These are phyloP conservation scores for Sebastes hopkinsi DNA, from an alignment of 2,797 vertebrate genomes.

Conservation along the genomic window DNA sequence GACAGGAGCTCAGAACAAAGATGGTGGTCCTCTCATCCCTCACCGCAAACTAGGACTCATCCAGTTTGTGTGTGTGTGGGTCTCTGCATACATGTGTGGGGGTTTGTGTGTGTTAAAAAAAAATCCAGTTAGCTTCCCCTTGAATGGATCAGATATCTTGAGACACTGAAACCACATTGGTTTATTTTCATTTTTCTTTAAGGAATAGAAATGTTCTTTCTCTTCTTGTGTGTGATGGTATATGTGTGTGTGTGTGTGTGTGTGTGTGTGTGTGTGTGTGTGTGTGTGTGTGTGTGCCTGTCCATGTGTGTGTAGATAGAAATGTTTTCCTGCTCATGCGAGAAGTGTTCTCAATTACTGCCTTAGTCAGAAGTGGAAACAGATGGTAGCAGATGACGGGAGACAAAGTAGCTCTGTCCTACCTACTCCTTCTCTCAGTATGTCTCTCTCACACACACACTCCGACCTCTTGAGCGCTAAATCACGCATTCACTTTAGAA, in stretches of 20 bases:
- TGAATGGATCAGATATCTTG: constrained; percentile 70
- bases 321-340: constrained; percentile 83
- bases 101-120: constrained; percentile 3
- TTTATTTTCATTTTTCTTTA: constrained; percentile 79
- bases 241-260: constrained; percentile 1
- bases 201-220: constrained; percentile 74
- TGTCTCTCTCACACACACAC: constrained; percentile 15
- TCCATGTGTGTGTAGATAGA: constrained; percentile 56
- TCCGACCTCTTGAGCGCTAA: constrained; percentile 43
- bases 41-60: constrained; percentile 58
- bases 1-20: constrained; percentile 73
- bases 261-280: not conserved
- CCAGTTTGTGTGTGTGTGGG: constrained; percentile 36
- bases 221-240: not conserved
- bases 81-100: not conserved
- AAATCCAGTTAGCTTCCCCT: constrained; percentile 62
- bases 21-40: constrained; percentile 70
- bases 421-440: constrained; percentile 49
- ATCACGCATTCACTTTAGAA: constrained; percentile 48
- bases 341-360: constrained; percentile 85
- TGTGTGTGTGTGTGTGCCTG: constrained; percentile 5
- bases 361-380: constrained; percentile 84
- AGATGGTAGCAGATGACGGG: constrained; percentile 82
- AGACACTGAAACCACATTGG: constrained; percentile 67
- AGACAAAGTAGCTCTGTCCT: constrained; percentile 82